Percentiles rank a stretch among this genome's conserved stretches.
phyloP scores from a whole-genome alignment of 1,140 invertebrate species.

The Macrocentrus cingulum region DNA sequence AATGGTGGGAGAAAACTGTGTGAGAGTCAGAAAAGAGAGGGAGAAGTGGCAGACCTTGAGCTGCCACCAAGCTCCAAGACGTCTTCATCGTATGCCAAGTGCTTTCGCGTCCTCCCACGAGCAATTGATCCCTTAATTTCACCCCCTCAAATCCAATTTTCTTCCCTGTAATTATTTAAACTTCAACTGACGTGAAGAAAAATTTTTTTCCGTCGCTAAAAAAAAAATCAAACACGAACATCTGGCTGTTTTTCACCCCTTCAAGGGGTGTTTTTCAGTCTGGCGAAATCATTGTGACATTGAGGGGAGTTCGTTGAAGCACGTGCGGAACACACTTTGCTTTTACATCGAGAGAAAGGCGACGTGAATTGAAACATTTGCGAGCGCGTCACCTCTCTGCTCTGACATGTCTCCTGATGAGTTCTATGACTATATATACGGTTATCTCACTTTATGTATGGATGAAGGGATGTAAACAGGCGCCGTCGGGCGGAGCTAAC shows the following conservation, averaged over 20 bases:
- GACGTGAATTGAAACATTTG: conserved; percentile 27
- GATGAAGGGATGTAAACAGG: background rate
- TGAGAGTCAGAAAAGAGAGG: conserved; percentile 15
- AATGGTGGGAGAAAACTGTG: conserved; percentile 4
- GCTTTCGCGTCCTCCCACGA: conserved; percentile 15
- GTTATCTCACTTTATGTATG: background rate
- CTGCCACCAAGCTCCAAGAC: conserved; percentile 55
- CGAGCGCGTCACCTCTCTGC: conserved; percentile 23
- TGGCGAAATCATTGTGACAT: background rate
- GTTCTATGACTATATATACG: conserved; percentile 3
- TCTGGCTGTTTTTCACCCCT: conserved; percentile 4
- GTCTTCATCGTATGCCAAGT: conserved; percentile 53
- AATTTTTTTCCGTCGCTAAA: too few species aligned
- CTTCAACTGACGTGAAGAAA: too few species aligned
- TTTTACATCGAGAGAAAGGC: conserved; percentile 3
- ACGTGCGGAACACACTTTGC: conserved; percentile 22
- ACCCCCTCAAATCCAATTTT: too few species aligned
- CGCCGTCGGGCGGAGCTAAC: background rate
- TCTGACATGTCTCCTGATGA: conserved; percentile 26
- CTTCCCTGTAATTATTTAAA: too few species aligned
- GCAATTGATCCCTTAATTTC: background rate
- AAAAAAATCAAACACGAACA: too few species aligned
- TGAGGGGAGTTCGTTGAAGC: too few species aligned
- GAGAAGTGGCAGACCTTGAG: conserved; percentile 55
- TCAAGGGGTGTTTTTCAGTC: background rate